Evolutionary conservation across 2,888 invertebrate species (phyloP).

Genomic region (Spicauda simplicius): DNA sequence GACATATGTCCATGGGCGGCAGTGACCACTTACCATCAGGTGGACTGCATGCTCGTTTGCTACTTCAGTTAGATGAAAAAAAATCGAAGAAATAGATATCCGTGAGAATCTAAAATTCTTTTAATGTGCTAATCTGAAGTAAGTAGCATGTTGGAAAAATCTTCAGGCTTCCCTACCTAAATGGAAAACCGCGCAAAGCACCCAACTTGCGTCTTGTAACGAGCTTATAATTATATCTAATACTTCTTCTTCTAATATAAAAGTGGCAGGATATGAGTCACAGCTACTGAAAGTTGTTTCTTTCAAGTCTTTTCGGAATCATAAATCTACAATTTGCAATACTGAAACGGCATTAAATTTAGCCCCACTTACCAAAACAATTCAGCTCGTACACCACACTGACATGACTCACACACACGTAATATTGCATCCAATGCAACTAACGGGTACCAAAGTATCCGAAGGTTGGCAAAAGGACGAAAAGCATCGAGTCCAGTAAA

Average conservation of each 20-base stretch:
- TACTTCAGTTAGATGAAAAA: no score
- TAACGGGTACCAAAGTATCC: not conserved
- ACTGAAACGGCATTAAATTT: not conserved
- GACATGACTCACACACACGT: not conserved
- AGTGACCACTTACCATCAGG: no score
- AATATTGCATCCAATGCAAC: not conserved
- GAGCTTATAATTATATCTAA: no score
- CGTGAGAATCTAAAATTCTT: no score
- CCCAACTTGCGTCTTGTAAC: no score
- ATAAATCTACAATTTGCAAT: not conserved
- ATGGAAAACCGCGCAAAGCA: no score
- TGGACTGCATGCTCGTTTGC: no score
- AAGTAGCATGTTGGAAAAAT: no score
- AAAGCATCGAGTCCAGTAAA: slow-evolving; percentile 41
- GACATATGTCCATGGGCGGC: no score
- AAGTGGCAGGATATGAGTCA: not conserved
- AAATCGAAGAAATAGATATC: no score
- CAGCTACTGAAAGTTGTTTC: not conserved
- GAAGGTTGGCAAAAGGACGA: slow-evolving; percentile 39
- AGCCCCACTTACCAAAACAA: slow-evolving; percentile 7
- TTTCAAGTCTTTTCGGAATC: not conserved
- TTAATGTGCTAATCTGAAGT: no score
- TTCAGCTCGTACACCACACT: not conserved
- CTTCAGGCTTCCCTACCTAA: no score
- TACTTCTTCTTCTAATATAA: not conserved